phyloP scores from a whole-genome alignment of 2,113 vertebrate genomes.

The Origma solitaria region DNA sequence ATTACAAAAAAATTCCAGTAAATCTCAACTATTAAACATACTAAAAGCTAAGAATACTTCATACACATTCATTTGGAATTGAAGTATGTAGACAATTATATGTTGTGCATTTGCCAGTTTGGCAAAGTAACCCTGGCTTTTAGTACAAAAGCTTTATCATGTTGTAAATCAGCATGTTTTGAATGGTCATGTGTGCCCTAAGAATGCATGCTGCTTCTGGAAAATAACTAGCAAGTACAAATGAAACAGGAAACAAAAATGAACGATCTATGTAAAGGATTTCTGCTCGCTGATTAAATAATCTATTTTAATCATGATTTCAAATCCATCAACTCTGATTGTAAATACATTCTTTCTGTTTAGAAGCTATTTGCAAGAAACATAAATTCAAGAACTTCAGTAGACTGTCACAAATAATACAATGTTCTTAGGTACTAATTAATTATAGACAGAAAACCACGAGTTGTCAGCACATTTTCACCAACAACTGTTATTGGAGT shows the following conservation, averaged over 20 bases:
- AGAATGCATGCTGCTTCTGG: neutral
- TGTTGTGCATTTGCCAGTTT: neutral
- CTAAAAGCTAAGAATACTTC: neutral
- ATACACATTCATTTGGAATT: neutral
- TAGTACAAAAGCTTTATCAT: neutral
- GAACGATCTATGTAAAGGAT: neutral
- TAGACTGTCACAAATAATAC: neutral
- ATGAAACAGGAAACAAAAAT: neutral
- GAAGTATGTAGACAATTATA: neutral
- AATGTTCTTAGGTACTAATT: neutral
- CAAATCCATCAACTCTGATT: neutral
- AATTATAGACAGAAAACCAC: neutral
- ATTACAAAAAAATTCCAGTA: neutral
- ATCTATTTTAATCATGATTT: neutral
- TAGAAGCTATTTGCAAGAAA: neutral
- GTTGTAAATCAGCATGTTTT: neutral
- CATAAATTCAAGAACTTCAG: neutral
- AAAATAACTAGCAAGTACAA: neutral
- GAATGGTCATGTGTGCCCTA: neutral
- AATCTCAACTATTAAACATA: neutral
- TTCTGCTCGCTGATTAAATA: neutral
- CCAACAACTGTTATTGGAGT: neutral
- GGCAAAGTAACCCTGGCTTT: neutral
- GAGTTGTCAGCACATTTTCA: conserved; percentile 16
- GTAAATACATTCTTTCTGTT: neutral